These are phyloP conservation scores for Scortum barcoo DNA, from an alignment of 2,113 vertebrate species.

Conservation along the genomic window DNA sequence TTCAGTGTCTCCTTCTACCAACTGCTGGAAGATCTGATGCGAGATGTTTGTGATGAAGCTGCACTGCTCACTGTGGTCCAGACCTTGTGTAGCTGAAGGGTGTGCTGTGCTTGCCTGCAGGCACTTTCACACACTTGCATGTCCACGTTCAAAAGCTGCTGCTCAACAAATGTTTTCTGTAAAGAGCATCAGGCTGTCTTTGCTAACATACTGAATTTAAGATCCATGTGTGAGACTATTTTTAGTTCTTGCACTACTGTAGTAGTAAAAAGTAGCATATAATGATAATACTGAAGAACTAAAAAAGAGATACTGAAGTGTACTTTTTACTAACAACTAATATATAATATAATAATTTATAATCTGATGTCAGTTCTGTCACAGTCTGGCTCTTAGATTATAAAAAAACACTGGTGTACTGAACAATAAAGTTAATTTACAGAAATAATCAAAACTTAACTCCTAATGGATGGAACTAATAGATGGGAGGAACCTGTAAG, in stretches of 20 bases:
- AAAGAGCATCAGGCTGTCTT: background rate
- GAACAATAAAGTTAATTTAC: no score
- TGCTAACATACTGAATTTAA: slow-evolving; percentile 34
- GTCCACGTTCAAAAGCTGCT: background rate
- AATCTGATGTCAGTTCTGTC: no score
- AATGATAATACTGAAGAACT: no score
- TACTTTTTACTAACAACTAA: no score
- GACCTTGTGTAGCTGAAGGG: slow-evolving; percentile 96
- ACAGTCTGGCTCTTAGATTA: no score
- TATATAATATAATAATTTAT: no score
- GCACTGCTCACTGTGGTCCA: slow-evolving; percentile 91
- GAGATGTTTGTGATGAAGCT: slow-evolving; percentile 92
- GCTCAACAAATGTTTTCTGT: slow-evolving; percentile 11
- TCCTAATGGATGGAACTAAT: no score
- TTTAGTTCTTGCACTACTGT: slow-evolving; percentile 33
- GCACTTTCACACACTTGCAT: background rate
- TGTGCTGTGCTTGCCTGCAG: slow-evolving; percentile 67
- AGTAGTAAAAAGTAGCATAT: no score
- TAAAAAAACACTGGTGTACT: no score
- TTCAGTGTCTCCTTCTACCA: slow-evolving; percentile 95
- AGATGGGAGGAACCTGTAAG: no score
- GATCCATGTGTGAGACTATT: slow-evolving; percentile 55
- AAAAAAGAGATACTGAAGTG: no score
- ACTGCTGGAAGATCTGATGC: slow-evolving; percentile 93
- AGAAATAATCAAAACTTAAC: no score